Evolutionary conservation across 1,140 invertebrate species (phyloP).

Genomic region (Aleiodes sp.): DNA sequence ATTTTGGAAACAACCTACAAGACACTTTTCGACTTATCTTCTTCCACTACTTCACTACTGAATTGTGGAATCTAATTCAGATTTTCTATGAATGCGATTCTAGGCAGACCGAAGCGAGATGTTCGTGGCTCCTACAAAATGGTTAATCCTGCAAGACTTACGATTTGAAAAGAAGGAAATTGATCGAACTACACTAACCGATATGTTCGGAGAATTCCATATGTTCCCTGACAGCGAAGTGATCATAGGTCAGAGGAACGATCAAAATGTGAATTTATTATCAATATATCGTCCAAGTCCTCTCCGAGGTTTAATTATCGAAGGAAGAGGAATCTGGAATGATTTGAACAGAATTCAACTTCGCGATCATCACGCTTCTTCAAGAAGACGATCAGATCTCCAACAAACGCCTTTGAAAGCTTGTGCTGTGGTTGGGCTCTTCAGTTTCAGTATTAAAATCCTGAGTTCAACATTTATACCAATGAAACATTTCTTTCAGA

Average conservation of each 20-base stretch:
- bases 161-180: not conserved
- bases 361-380: constrained; percentile 25
- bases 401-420: constrained; percentile 44
- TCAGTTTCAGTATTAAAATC: too few species aligned
- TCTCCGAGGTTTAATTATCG: constrained; percentile 31
- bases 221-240: constrained; percentile 52
- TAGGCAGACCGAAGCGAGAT: constrained; percentile 41
- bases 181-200: too few species aligned
- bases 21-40: too few species aligned
- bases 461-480: too few species aligned
- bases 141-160: constrained; percentile 48
- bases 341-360: constrained; percentile 30
- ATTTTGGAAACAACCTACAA: too few species aligned
- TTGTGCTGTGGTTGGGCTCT: constrained; percentile 50
- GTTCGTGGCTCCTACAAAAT: constrained; percentile 49
- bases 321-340: constrained; percentile 50
- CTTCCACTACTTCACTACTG: too few species aligned
- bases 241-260: constrained; percentile 24
- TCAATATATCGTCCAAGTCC: constrained; percentile 49
- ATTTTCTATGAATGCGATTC: not conserved
- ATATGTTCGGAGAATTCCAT: constrained; percentile 35
- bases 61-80: not conserved
- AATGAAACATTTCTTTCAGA: too few species aligned
- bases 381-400: constrained; percentile 46
- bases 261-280: constrained; percentile 32